Evolutionary conservation across 2,888 invertebrate genomes (phyloP).

Genomic region (Chymomyza procnemis): DNA sequence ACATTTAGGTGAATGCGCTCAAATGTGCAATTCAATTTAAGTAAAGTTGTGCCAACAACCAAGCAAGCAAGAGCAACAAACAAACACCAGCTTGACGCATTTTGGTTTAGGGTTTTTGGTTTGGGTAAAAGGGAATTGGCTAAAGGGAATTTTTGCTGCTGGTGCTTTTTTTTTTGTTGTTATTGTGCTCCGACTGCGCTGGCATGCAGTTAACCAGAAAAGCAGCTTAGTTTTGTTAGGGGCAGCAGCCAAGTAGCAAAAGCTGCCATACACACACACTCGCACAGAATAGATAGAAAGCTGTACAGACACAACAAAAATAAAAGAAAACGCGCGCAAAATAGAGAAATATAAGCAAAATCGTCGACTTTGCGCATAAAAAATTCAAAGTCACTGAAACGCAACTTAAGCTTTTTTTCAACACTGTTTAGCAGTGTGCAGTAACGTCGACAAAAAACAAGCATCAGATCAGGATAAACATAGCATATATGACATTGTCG

Average conservation of each 20-base stretch:
- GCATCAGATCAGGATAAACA: constrained; percentile 62
- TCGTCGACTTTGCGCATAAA: constrained; percentile 63
- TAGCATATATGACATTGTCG: constrained; percentile 50
- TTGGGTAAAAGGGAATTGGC: not conserved
- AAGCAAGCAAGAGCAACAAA: constrained; percentile 25
- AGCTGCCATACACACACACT: constrained; percentile 8
- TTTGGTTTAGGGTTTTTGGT: not conserved
- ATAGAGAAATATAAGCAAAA: constrained; percentile 3
- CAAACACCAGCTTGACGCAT: not conserved
- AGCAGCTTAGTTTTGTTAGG: constrained; percentile 55
- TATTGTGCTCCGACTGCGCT: constrained; percentile 34
- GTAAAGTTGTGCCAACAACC: constrained; percentile 48
- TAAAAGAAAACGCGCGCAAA: constrained; percentile 2
- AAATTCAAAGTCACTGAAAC: constrained; percentile 73
- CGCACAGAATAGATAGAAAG: not conserved
- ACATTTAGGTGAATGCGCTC: constrained; percentile 73
- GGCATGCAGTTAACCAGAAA: constrained; percentile 69
- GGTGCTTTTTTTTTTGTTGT: too few species aligned
- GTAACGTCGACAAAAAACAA: constrained; percentile 1
- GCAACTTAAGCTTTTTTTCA: constrained; percentile 71
- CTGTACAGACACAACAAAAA: constrained; percentile 13
- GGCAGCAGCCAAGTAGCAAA: constrained; percentile 2
- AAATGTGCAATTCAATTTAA: constrained; percentile 75
- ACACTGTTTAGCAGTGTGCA: constrained; percentile 43
- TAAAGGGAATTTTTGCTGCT: constrained; percentile 3